A percentile compares a stretch with the other conserved stretches of the same genome.
Conservation (phyloP, 2,888 invertebrate species). For the Blastobasis adustella region DNA sequence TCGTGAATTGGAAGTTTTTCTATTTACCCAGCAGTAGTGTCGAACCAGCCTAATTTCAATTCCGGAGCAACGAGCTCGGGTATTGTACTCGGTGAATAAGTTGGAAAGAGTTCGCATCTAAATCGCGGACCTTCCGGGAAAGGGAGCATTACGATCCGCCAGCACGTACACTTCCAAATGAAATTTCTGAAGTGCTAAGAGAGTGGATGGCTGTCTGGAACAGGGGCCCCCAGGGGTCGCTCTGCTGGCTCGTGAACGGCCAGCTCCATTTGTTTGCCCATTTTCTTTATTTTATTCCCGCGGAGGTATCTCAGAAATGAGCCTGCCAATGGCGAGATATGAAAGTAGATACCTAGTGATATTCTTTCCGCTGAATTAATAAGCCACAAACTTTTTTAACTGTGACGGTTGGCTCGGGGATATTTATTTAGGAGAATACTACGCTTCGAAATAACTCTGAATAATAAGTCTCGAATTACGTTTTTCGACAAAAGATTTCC, state of each 20-base stretch:
- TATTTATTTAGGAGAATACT: too few species aligned
- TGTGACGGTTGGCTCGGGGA: too few species aligned
- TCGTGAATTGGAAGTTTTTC: constrained; percentile 43
- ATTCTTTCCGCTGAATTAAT: constrained; percentile 18
- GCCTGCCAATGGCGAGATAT: constrained; percentile 15
- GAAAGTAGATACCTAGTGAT: constrained; percentile 24
- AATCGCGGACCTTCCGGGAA: constrained; percentile 43
- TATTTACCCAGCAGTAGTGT: constrained; percentile 40
- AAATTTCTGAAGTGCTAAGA: constrained; percentile 60
- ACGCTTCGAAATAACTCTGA: too few species aligned
- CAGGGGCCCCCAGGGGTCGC: constrained; percentile 30
- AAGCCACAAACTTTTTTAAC: constrained; percentile 1
- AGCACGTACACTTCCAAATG: constrained; percentile 64
- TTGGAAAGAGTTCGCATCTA: constrained; percentile 45
- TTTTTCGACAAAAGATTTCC: constrained; percentile 8
- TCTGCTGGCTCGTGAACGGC: constrained; percentile 32
- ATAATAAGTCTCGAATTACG: not conserved
- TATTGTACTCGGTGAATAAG: constrained; percentile 48
- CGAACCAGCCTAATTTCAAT: constrained; percentile 58
- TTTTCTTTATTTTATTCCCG: constrained; percentile 29
- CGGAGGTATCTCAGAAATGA: constrained; percentile 17
- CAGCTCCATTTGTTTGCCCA: constrained; percentile 35
- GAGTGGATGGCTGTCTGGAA: constrained; percentile 31
- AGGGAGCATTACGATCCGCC: constrained; percentile 51
- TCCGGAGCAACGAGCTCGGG: constrained; percentile 46